phyloP scores from a whole-genome alignment of 2,888 invertebrate genomes.

The Morpho achilles region DNA sequence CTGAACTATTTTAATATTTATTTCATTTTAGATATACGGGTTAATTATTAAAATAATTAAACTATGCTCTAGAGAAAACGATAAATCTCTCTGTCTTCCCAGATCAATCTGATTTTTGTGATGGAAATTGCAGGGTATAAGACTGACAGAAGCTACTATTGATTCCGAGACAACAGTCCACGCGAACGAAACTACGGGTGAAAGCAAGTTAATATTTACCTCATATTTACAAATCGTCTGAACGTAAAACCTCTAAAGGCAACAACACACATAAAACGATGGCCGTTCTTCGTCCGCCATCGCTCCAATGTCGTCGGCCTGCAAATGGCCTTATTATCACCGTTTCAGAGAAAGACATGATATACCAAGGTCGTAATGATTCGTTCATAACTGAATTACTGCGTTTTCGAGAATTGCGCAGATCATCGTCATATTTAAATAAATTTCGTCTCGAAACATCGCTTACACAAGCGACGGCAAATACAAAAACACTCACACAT shows the following conservation, averaged over 20 bases:
- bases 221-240: too few species aligned
- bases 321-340: slow-evolving; percentile 18
- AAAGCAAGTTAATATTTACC: too few species aligned
- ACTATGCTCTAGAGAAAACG: too few species aligned
- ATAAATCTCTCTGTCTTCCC: too few species aligned
- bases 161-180: too few species aligned
- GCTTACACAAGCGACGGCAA: background rate
- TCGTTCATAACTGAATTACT: slow-evolving; percentile 17
- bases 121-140: too few species aligned
- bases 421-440: background rate
- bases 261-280: background rate
- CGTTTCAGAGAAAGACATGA: slow-evolving; percentile 18
- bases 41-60: too few species aligned
- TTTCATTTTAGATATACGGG: too few species aligned
- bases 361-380: slow-evolving; percentile 17
- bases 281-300: background rate
- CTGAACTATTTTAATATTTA: too few species aligned
- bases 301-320: background rate
- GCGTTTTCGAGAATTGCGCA: slow-evolving; percentile 13
- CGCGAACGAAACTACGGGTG: too few species aligned
- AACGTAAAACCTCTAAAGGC: background rate
- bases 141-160: too few species aligned
- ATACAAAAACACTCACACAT: background rate
- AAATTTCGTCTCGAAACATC: background rate
- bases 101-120: too few species aligned